phyloP scores from a whole-genome alignment of 1,140 invertebrate species.

The Pentalonia nigronervosa region DNA sequence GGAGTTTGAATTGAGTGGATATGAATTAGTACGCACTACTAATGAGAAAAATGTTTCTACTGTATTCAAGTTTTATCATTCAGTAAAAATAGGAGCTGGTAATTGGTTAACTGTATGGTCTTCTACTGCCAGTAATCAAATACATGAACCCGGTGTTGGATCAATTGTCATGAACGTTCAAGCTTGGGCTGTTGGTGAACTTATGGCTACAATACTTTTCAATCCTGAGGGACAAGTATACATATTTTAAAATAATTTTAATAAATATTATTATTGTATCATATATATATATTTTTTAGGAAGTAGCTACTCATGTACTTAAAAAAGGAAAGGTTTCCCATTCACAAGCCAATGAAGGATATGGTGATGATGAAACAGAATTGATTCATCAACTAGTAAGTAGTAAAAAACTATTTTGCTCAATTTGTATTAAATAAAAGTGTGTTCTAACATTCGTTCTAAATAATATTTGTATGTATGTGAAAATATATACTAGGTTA shows the following conservation, averaged over 20 bases:
- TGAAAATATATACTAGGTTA: not conserved
- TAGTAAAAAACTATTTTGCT: not conserved
- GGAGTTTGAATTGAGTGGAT: slow-evolving; percentile 84
- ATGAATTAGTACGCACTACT: slow-evolving; percentile 80
- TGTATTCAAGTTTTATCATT: slow-evolving; percentile 88
- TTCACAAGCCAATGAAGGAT: slow-evolving; percentile 34
- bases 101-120: slow-evolving; percentile 83
- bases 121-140: slow-evolving; percentile 71
- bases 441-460: no score
- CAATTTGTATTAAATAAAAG: no score
- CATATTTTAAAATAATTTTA: not conserved
- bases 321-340: slow-evolving; percentile 44
- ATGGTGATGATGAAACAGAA: slow-evolving; percentile 43
- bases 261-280: not conserved
- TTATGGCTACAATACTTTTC: slow-evolving; percentile 78
- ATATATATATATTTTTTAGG: slow-evolving; percentile 46
- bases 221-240: slow-evolving; percentile 76
- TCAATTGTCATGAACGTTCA: slow-evolving; percentile 93
- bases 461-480: no score
- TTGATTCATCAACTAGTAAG: slow-evolving; percentile 45
- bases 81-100: slow-evolving; percentile 80
- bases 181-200: slow-evolving; percentile 84
- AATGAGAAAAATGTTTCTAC: slow-evolving; percentile 75
- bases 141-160: slow-evolving; percentile 82
- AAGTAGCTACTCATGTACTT: slow-evolving; percentile 53